phyloP scores from a whole-genome alignment of 2,888 invertebrate species.

The Autographa pulchrina region DNA sequence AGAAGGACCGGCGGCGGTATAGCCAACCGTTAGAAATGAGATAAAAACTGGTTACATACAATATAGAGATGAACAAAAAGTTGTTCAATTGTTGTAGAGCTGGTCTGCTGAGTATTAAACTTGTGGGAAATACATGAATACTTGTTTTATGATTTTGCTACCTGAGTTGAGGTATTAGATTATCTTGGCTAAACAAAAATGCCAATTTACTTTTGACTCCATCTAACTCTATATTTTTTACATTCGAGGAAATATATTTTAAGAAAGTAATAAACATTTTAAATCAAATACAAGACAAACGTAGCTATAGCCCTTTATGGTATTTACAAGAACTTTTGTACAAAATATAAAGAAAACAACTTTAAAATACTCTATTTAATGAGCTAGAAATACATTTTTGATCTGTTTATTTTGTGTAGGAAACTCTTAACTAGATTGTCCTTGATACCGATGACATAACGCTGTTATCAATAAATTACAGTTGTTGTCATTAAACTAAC shows the following conservation, averaged over 20 bases:
- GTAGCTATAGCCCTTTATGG: too few relatives aligned
- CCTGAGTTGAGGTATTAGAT: slow-evolving; percentile 24
- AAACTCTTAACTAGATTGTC: slow-evolving; percentile 26
- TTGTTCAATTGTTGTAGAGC: slow-evolving; percentile 56
- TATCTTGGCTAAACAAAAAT: not conserved
- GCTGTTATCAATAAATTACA: slow-evolving; percentile 31
- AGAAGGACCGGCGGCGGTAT: slow-evolving; percentile 66
- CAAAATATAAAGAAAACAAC: not conserved
- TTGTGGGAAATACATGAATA: slow-evolving; percentile 17
- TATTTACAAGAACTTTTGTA: not conserved
- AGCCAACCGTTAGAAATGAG: slow-evolving; percentile 75
- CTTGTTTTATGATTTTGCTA: slow-evolving; percentile 19
- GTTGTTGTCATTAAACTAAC: slow-evolving; percentile 36
- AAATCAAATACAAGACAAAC: not conserved
- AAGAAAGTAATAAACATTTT: not conserved
- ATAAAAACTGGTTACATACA: slow-evolving; percentile 65
- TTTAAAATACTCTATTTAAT: not conserved
- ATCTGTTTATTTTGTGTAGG: slow-evolving; percentile 23
- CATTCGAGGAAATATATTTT: not conserved
- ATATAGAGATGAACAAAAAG: slow-evolving; percentile 55
- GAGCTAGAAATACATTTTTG: slow-evolving; percentile 16
- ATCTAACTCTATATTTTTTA: not conserved
- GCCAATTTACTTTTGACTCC: not conserved
- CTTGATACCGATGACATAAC: slow-evolving; percentile 36
- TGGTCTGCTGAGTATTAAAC: slow-evolving; percentile 31